Evolutionary conservation across 1,140 invertebrate genomes (phyloP), one percentile per base, ranked within the genome.

Genomic region (Adoxophyes honmai): DNA sequence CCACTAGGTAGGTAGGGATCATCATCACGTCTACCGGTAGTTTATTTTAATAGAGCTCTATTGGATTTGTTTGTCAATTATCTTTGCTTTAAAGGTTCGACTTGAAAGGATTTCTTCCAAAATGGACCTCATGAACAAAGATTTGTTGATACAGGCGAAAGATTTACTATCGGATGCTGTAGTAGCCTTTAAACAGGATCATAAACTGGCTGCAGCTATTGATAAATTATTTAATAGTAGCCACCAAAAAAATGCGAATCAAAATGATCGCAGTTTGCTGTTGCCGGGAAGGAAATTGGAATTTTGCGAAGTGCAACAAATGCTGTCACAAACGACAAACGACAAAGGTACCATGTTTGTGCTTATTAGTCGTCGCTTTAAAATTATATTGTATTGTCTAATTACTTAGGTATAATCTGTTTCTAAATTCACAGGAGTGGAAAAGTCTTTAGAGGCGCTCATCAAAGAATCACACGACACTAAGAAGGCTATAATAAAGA

Each of bases 1-100:
- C 82, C 80, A 83, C 81, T 81, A 80, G 70, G 79, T 86, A 81
- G 80, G 81, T 82, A 83, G 65, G 75, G 82, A 85, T 85, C 81
- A 88, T 85, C 81, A 68, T 70, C 78, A 82, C 79, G 81, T 80
- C 81, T 80, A 62, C 78, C 74, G 70, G 70, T 78, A 75, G 70
- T 73, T 75, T 68, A 70, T 67, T 78, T 79, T 84, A 80, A 85
- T 83, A 77, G 65, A 80, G 64, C 60, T 72, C 70, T 68, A 77
- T 75, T 67, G 69, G 67, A 70, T 74, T 76, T 75, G 72, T 79
- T 82, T 79, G 74, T 78, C 76, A 80, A 81, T 82, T 78, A 78
- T 71, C 62, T 42, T 64, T 68, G 65, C 68, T 65, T 73, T 73
- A 51, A 73, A 77, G 65, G 60, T 59, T 67, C n/a, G 61, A 60